A percentile compares a stretch with the other conserved stretches of the same genome.
phyloP scores from a whole-genome alignment of 2,888 invertebrate genomes.

The Watsonalla cultraria region DNA sequence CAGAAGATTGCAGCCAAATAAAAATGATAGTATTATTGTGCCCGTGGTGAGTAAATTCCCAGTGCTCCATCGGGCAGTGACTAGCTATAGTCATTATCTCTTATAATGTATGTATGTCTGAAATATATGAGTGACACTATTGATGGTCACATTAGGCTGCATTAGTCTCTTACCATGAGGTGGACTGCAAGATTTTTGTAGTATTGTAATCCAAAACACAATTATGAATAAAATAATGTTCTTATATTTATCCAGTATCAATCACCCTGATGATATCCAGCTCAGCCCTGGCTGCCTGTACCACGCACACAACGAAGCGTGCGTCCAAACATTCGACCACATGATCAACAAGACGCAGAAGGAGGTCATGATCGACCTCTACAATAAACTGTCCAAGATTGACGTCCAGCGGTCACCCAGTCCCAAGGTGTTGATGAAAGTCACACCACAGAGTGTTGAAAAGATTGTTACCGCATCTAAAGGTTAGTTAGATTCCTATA shows the following conservation, averaged over 20 bases:
- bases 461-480: constrained; percentile 62
- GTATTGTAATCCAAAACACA: not conserved
- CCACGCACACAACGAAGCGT: constrained; percentile 56
- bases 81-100: too few relatives aligned
- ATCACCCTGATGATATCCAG: constrained; percentile 55
- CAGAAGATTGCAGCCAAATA: too few relatives aligned
- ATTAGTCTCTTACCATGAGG: too few relatives aligned
- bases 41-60: too few relatives aligned
- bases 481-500: constrained; percentile 34
- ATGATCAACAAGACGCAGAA: constrained; percentile 74
- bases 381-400: constrained; percentile 66
- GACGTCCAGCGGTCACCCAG: constrained; percentile 66
- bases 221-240: too few relatives aligned
- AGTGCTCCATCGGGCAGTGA: too few relatives aligned
- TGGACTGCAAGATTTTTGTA: too few relatives aligned
- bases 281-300: constrained; percentile 62
- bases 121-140: too few relatives aligned
- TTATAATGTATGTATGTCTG: too few relatives aligned
- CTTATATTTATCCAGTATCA: constrained; percentile 32
- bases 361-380: constrained; percentile 72
- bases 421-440: constrained; percentile 58
- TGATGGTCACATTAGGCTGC: too few relatives aligned
- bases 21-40: too few relatives aligned
- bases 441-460: constrained; percentile 71
- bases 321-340: constrained; percentile 63